A percentile compares a stretch with the other conserved stretches of the same genome.
Conservation (phyloP, 2,888 invertebrate species). For the Cybosia mesomella region DNA sequence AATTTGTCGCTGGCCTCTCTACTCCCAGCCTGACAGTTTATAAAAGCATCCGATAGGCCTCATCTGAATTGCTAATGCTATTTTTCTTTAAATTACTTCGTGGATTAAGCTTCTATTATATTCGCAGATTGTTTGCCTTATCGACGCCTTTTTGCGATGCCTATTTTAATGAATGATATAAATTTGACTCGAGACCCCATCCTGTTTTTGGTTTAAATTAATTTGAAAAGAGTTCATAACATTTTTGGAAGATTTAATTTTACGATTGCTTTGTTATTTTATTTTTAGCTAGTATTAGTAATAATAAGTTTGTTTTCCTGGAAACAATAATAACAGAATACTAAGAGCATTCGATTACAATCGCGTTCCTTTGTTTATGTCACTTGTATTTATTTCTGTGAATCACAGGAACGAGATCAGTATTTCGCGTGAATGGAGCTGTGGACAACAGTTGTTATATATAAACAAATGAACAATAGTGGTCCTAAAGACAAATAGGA, state of each 20-base stretch:
- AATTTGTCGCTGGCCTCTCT: slow-evolving; percentile 71
- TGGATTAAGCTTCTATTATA: slow-evolving; percentile 80
- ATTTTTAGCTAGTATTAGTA: neutral
- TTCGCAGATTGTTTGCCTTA: slow-evolving; percentile 77
- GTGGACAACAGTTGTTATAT: no score
- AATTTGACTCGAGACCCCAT: slow-evolving; percentile 22
- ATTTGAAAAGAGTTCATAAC: slow-evolving; percentile 6
- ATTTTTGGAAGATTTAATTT: neutral
- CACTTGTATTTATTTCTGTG: no score
- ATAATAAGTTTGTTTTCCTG: neutral
- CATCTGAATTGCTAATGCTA: slow-evolving; percentile 86
- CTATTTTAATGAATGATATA: slow-evolving; percentile 47
- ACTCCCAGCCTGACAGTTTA: slow-evolving; percentile 82
- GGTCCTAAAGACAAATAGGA: no score
- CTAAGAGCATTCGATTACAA: neutral
- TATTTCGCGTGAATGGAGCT: no score
- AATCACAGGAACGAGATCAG: no score
- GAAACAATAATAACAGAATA: neutral
- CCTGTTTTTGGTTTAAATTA: slow-evolving; percentile 36
- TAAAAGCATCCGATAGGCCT: slow-evolving; percentile 75
- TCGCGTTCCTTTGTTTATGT: neutral
- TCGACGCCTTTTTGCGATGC: slow-evolving; percentile 64
- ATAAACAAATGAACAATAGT: no score
- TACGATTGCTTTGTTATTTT: slow-evolving; percentile 9
- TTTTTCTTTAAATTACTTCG: slow-evolving; percentile 85